Evolutionary conservation across 2,888 invertebrate genomes (phyloP).

Genomic region (Dioctria linearis): DNA sequence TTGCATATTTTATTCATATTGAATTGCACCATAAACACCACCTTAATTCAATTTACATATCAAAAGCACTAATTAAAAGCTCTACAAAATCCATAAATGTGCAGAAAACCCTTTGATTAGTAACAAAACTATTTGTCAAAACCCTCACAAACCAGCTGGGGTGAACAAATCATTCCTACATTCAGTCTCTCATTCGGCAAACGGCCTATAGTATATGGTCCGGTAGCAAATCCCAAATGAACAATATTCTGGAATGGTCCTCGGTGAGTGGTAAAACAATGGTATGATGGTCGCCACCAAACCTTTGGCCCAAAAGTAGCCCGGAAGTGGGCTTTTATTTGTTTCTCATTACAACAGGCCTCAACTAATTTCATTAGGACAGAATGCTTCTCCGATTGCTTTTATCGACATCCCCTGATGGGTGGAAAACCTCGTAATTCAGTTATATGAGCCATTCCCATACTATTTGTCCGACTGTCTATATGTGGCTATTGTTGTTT

Average conservation of each 20-base stretch:
- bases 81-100: conserved; percentile 42
- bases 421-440: conserved; percentile 32
- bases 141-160: conserved; percentile 10
- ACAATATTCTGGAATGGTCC: too few relatives aligned
- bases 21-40: conserved; percentile 36
- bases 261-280: too few relatives aligned
- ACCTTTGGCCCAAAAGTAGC: conserved; percentile 7
- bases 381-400: conserved; percentile 39
- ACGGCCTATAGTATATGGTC: too few relatives aligned
- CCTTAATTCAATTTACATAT: conserved; percentile 44
- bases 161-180: background rate
- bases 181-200: background rate
- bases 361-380: conserved; percentile 46
- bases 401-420: conserved; percentile 23
- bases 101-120: conserved; percentile 45
- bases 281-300: too few relatives aligned
- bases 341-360: conserved; percentile 41
- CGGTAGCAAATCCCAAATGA: too few relatives aligned
- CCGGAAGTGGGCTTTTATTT: conserved; percentile 41
- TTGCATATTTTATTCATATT: conserved; percentile 36
- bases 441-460: conserved; percentile 15
- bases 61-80: conserved; percentile 34
- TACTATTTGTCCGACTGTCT: conserved; percentile 35
- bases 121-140: conserved; percentile 43
- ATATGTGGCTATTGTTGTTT: background rate